Evolutionary conservation across 2,888 invertebrate genomes (phyloP), one percentile per base, ranked within the genome.

Genomic region (Linnaemya tessellans): DNA sequence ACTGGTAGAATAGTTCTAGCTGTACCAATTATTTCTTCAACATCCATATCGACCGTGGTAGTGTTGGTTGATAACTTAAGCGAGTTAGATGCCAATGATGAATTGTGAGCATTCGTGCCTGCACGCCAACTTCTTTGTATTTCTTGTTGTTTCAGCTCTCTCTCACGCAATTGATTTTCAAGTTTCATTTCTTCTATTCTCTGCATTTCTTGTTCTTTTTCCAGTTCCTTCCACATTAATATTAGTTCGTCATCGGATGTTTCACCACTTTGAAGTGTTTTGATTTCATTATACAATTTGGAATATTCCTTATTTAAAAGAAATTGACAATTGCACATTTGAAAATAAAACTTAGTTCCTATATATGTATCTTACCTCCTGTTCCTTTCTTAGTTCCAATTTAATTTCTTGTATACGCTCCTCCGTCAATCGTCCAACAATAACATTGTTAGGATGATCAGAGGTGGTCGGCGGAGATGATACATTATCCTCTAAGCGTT

Each of bases 371-470:
- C 46, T 71, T 22, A 85, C 85, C 46, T 95, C 94, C 87, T 95
- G 95, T 91, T 97, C 95, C 74, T 96, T 95, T 0, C 94, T 94
- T 49, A 97, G 93, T 0, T 94, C 93, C 81, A 94, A 94, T 88
- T 96, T 95, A 38, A 98, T 94, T 90, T 98, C 98, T 0, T 94
- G 93, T 65, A 97, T 94, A 5, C 97, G 93, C 85, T 98, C 97
- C 88, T 96, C 95, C 0, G 96, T 96, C 35, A 98, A 93, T 74
- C 95, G 94, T 67, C 96, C 94, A 1, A 97, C 94, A 84, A 98
- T 96, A 82, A 95, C 95, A 91, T 97, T 97, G 3, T 96, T 95
- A 0, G 86, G 46, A 74, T 94, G 93, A 3, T 90, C 92, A 54
- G 89, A 46, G 93, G 88, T 84, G 0, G 89, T 67, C 0, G 91